Percentiles rank a stretch among this genome's conserved stretches.
Evolutionary conservation across 2,888 invertebrate species (phyloP).

Genomic region (Zele albiditarsus): DNA sequence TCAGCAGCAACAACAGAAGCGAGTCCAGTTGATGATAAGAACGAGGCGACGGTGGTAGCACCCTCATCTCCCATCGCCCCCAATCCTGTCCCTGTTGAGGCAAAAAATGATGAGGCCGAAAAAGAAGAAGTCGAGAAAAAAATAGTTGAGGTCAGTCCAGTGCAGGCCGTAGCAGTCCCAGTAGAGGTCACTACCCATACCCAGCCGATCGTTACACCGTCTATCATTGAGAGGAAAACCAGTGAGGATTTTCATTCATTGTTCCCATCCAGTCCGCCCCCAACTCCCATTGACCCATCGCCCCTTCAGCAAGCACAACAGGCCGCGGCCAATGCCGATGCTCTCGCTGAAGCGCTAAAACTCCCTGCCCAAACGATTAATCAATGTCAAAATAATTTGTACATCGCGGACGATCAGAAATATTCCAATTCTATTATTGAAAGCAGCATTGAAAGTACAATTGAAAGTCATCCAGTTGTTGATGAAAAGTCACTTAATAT

Average conservation of each 20-base stretch:
- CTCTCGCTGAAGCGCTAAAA: slow-evolving; percentile 67
- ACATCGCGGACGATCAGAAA: neutral
- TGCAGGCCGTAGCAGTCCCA: slow-evolving; percentile 57
- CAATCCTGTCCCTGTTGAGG: slow-evolving; percentile 58
- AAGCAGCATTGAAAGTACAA: neutral
- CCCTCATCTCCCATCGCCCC: slow-evolving; percentile 55
- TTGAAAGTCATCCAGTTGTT: neutral
- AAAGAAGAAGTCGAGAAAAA: slow-evolving; percentile 61
- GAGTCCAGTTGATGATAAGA: slow-evolving; percentile 58
- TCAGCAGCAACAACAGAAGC: slow-evolving; percentile 29
- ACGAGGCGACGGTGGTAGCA: slow-evolving; percentile 56
- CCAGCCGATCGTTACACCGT: slow-evolving; percentile 67
- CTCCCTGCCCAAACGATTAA: slow-evolving; percentile 63
- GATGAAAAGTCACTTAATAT: neutral
- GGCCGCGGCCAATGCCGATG: slow-evolving; percentile 65
- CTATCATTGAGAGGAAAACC: slow-evolving; percentile 72
- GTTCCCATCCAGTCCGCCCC: slow-evolving; percentile 70
- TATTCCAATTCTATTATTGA: neutral
- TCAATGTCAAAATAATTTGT: neutral
- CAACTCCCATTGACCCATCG: slow-evolving; percentile 70
- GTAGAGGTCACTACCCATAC: slow-evolving; percentile 62
- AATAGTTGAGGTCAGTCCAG: slow-evolving; percentile 71
- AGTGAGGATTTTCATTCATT: slow-evolving; percentile 70
- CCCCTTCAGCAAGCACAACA: slow-evolving; percentile 70
- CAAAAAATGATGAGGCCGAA: slow-evolving; percentile 57